Evolutionary conservation across 92 coral and sea anemone species (phyloP).

Genomic region (Epizoanthus illoricatus): DNA sequence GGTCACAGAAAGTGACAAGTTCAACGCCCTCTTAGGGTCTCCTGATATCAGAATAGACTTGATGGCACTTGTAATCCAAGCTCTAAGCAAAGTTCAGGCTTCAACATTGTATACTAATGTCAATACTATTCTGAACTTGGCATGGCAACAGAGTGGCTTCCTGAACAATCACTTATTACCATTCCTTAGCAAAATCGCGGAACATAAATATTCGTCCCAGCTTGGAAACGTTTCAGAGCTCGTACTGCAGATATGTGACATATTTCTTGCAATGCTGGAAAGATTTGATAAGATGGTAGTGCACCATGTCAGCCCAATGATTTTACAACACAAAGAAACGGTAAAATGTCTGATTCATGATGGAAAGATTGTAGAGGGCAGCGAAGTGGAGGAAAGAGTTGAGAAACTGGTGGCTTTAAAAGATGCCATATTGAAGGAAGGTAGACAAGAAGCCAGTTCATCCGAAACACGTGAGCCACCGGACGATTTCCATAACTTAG

Average conservation of each 20-base stretch:
- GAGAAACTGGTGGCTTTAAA: constrained; percentile 39
- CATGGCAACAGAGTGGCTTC: constrained; percentile 31
- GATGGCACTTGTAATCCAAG: constrained; percentile 6
- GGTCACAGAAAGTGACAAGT: constrained; percentile 14
- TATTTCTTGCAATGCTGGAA: constrained; percentile 40
- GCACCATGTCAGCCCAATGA: constrained; percentile 46
- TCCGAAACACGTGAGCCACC: constrained; percentile 58
- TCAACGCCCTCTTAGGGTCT: constrained; percentile 16
- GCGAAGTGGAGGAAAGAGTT: constrained; percentile 47
- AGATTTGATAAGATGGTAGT: constrained; percentile 41
- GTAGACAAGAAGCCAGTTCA: constrained; percentile 24
- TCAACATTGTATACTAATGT: neutral
- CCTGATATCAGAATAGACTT: constrained; percentile 10
- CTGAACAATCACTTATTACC: constrained; percentile 17
- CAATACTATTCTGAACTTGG: constrained; percentile 8
- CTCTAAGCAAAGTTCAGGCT: constrained; percentile 32
- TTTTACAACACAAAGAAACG: constrained; percentile 58
- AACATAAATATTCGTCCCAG: neutral
- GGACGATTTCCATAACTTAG: constrained; percentile 63
- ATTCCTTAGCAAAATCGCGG: constrained; percentile 19
- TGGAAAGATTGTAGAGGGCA: constrained; percentile 18
- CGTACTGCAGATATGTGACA: constrained; percentile 28
- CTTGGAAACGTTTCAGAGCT: constrained; percentile 27
- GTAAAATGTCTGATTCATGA: constrained; percentile 30
- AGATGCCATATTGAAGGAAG: constrained; percentile 44